Base-by-base conservation (phyloP, 2,797 vertebrate genomes). In the Atherinosoma microstoma region DNA sequence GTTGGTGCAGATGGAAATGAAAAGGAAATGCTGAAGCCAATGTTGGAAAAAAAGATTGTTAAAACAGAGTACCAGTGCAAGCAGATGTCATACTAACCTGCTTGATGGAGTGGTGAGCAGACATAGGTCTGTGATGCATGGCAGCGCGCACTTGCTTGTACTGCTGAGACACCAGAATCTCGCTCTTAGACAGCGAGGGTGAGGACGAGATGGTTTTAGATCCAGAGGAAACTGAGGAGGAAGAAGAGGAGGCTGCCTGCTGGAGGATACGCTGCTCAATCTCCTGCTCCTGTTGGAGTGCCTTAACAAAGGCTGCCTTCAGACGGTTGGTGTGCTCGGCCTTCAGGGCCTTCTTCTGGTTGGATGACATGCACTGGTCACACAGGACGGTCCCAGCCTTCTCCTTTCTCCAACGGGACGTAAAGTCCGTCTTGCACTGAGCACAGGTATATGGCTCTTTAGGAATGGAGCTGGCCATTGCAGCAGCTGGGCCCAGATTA, bases 391-490 rank as follows among this genome's bases (percentile, higher is more conserved):
- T 93, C 38, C 97, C 97, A 0, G 95, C 93, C 90, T 99, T 98
- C 84, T 99, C 97, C 80, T 97, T 97, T 81, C 98, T 95, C 98
- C 98, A 99, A 80, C 98, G 97, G 84, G 97, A 98, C 2, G 98
- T 99, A 92, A 99, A 99, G 94, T 99, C 98, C 0, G 98, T 99
- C 95, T 98, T 97, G 91, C 98, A 99, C 93, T 99, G 97, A 27
- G 95, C 93, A 12, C 98, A 99, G 78, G 94, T 95, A 79, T 96
- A 96, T 66, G 98, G 98, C 89, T 99, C 98, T 59, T 97, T 97
- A 56, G 94, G 94, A 30, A 90, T 68, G 0, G 89, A 84, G 3
- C 88, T 81, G 0, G 90, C 84, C 0, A 95, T 87, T 29, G 91
- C 89, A 27, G 83, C 47, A 32, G 89, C 76, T 38, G 79, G 76